These are phyloP conservation scores for Drosophila nr. perissopoda DNA, from an alignment of 2,888 invertebrate species.

Conservation along the genomic window DNA sequence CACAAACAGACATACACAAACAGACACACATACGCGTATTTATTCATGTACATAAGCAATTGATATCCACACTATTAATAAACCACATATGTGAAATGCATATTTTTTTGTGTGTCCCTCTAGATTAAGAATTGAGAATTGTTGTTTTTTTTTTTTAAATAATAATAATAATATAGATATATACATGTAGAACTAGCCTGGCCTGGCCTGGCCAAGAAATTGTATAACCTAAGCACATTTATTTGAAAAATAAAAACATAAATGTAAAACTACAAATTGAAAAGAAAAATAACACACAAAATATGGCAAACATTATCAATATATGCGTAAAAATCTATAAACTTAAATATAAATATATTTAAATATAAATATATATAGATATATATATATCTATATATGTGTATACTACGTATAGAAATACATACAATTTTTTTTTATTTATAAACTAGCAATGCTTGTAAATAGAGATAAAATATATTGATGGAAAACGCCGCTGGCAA, in stretches of 20 bases:
- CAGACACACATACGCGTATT: conserved; percentile 46
- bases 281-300: conserved; percentile 3
- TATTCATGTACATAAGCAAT: conserved; percentile 67
- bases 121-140: conserved; percentile 44
- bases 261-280: neutral
- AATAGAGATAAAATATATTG: conserved; percentile 58
- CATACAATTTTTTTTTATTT: conserved; percentile 55
- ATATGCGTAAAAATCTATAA: conserved; percentile 38
- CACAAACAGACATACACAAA: conserved; percentile 26
- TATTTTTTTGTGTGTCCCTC: conserved; percentile 51
- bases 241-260: conserved; percentile 14
- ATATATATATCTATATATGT: neutral
- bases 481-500: conserved; percentile 48
- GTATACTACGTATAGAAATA: conserved; percentile 4
- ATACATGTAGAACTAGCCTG: conserved; percentile 36
- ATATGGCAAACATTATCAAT: conserved; percentile 39
- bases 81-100: conserved; percentile 36
- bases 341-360: conserved; percentile 14
- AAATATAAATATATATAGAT: neutral
- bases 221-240: conserved; percentile 47
- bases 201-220: conserved; percentile 51
- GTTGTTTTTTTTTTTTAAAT: conserved; percentile 45
- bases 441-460: conserved; percentile 74
- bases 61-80: conserved; percentile 27
- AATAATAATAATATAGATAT: conserved; percentile 50